Evolutionary conservation across 2,113 vertebrate species (phyloP).

Genomic region (Sinocyclocheilus rhinocerous): DNA sequence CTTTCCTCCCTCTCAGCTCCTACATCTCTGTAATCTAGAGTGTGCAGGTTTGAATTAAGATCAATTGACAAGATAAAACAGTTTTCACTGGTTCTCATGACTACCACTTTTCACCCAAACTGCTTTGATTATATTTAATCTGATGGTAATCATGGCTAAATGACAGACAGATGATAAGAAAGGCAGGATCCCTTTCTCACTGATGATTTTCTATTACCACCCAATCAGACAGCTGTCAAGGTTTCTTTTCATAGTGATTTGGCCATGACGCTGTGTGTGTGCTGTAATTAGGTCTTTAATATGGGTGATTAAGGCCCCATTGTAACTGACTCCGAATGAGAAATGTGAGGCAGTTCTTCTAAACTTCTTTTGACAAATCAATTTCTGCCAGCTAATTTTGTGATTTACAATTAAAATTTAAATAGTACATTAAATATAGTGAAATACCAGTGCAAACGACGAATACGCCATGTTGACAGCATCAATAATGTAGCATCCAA

Average conservation of each 20-base stretch:
- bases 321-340: not conserved
- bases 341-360: not conserved
- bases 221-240: slow-evolving; percentile 30
- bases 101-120: slow-evolving; percentile 19
- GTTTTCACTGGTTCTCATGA: slow-evolving; percentile 7
- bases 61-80: slow-evolving; percentile 19
- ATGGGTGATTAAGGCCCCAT: slow-evolving; percentile 6
- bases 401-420: not conserved
- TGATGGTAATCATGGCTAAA: slow-evolving; percentile 24
- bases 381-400: not conserved
- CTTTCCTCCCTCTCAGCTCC: not conserved
- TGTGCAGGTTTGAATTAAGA: slow-evolving; percentile 32
- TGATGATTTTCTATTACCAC: slow-evolving; percentile 28
- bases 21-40: slow-evolving; percentile 28
- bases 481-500: not conserved
- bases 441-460: not conserved
- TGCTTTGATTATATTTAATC: slow-evolving; percentile 26
- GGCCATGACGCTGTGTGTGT: slow-evolving; percentile 13
- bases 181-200: slow-evolving; percentile 14
- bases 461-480: not conserved
- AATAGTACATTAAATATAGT: not conserved
- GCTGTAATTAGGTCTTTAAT: slow-evolving; percentile 23
- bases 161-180: slow-evolving; percentile 40
- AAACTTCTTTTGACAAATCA: not conserved
- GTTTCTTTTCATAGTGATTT: slow-evolving; percentile 31